Evolutionary conservation across 2,113 vertebrate species (phyloP).

Genomic region (Hemiscyllium ocellatum): DNA sequence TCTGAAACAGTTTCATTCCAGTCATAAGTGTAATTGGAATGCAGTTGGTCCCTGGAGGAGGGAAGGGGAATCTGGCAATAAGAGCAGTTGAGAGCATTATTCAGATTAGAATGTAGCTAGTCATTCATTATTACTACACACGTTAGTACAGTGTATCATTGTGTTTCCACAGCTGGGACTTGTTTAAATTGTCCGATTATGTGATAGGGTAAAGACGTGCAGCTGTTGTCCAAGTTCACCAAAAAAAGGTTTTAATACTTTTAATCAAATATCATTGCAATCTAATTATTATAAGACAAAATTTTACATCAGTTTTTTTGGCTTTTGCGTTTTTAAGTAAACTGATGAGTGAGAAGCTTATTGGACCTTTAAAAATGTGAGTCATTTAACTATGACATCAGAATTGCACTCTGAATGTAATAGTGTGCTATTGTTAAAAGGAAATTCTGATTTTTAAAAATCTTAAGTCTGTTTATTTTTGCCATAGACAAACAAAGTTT

Average conservation of each 20-base stretch:
- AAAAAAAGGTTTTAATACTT: conserved; percentile 36
- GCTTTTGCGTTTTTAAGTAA: background rate
- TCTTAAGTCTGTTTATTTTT: background rate
- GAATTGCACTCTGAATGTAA: background rate
- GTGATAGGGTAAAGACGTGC: conserved; percentile 47
- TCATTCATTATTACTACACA: conserved; percentile 57
- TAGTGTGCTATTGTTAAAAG: background rate
- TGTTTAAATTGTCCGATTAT: conserved; percentile 50
- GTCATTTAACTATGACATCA: background rate
- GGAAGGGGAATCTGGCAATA: conserved; percentile 62
- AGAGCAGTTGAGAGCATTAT: conserved; percentile 62
- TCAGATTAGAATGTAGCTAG: conserved; percentile 61
- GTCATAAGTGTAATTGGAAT: conserved; percentile 64
- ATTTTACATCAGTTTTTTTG: background rate
- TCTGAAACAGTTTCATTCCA: conserved; percentile 58
- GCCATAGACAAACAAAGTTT: background rate
- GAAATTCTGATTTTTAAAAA: background rate
- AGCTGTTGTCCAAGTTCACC: conserved; percentile 46
- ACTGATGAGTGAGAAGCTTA: background rate
- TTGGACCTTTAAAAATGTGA: background rate
- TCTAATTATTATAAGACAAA: background rate
- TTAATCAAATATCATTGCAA: conserved; percentile 21
- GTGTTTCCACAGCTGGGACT: conserved; percentile 57
- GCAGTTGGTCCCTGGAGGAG: conserved; percentile 61
- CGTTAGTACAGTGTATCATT: conserved; percentile 54